Conservation (phyloP, 2,113 vertebrate species). For the Leptodactylus fuscus region DNA sequence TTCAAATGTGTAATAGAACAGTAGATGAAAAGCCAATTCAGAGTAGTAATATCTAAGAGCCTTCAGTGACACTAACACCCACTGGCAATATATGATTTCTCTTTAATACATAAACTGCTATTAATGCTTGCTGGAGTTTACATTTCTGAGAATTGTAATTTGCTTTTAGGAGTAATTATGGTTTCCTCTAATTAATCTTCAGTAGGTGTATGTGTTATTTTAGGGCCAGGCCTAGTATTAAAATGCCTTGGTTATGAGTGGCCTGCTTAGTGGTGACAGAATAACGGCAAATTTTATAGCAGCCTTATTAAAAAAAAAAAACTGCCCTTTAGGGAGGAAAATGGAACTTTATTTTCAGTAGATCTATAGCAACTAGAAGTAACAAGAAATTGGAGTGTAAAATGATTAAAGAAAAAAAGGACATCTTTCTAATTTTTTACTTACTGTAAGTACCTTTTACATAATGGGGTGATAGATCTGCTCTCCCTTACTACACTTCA, state of each 20-base stretch:
- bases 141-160: conserved; percentile 16
- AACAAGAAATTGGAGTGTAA: neutral
- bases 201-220: conserved; percentile 41
- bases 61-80: neutral
- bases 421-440: neutral
- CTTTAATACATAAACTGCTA: neutral
- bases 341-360: neutral
- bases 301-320: conserved; percentile 20
- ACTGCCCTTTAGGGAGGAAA: conserved; percentile 33
- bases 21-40: neutral
- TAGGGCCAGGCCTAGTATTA: conserved; percentile 15
- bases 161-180: conserved; percentile 23
- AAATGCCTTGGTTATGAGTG: conserved; percentile 45
- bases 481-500: too few relatives aligned
- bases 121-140: conserved; percentile 26
- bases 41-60: neutral
- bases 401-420: neutral
- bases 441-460: too few relatives aligned
- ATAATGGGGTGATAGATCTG: too few relatives aligned
- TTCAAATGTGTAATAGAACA: too few relatives aligned
- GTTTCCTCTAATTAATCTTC: conserved; percentile 34
- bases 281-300: conserved; percentile 45
- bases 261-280: conserved; percentile 44
- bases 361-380: neutral
- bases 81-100: neutral